phyloP scores from a whole-genome alignment of 2,113 vertebrate species.

The Apteryx owenii region DNA sequence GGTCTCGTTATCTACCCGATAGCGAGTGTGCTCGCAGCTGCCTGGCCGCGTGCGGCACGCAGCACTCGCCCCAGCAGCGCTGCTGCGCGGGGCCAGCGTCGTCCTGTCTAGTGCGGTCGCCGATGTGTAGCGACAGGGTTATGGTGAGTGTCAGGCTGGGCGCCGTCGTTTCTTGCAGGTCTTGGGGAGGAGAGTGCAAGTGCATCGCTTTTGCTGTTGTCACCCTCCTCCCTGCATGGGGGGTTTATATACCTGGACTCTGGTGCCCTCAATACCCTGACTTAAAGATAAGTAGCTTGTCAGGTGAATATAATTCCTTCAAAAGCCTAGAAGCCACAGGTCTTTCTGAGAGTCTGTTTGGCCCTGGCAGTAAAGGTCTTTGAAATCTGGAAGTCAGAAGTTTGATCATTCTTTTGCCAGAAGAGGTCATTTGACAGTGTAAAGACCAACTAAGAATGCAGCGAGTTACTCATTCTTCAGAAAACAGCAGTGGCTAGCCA shows the following conservation, averaged over 20 bases:
- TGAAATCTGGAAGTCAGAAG: neutral
- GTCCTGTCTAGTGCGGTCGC: neutral
- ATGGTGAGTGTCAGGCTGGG: neutral
- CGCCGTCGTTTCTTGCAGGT: neutral
- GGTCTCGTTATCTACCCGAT: neutral
- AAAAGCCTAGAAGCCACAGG: neutral
- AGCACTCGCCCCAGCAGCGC: neutral
- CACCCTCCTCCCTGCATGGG: neutral
- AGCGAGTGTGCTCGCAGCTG: neutral
- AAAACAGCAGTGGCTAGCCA: neutral
- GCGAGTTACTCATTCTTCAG: neutral
- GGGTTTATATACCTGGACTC: neutral
- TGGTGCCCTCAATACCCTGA: neutral
- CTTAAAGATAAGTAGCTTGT: neutral
- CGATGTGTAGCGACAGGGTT: fast-evolving
- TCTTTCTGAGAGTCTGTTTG: neutral
- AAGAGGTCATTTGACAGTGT: neutral
- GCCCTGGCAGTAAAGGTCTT: neutral
- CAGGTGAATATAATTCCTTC: neutral
- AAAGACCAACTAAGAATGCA: neutral
- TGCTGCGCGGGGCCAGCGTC: neutral
- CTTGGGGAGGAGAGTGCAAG: neutral
- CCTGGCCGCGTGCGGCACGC: fast-evolving
- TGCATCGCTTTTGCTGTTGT: neutral
- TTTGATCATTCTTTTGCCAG: neutral